Evolutionary conservation across 2,888 invertebrate species (phyloP).

Genomic region (Tenodera sinensis): DNA sequence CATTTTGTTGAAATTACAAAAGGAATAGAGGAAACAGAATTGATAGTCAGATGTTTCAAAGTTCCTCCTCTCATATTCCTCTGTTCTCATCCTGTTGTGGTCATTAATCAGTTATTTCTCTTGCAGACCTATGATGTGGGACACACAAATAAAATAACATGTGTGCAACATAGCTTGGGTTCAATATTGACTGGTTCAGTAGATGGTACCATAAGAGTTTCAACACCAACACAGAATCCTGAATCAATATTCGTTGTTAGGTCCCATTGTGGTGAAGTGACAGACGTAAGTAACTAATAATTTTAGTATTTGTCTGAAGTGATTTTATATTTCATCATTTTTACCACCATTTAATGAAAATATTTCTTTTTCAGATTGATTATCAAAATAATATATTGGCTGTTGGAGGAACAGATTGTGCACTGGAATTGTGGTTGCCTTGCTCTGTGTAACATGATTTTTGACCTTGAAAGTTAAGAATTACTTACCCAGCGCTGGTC

Average conservation of each 20-base stretch:
- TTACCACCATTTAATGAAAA: background rate
- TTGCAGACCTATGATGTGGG: slow-evolving; percentile 26
- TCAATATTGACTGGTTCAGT: slow-evolving; percentile 43
- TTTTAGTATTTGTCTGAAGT: background rate
- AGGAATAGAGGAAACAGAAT: no score
- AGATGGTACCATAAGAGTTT: slow-evolving; percentile 42
- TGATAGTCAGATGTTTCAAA: no score
- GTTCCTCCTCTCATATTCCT: no score
- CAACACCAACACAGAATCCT: slow-evolving; percentile 42
- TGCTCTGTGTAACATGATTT: background rate
- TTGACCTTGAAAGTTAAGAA: background rate
- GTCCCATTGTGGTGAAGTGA: slow-evolving; percentile 24
- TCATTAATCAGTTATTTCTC: background rate
- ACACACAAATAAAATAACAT: slow-evolving; percentile 41
- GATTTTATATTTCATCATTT: background rate
- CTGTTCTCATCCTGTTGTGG: no score
- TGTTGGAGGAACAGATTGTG: slow-evolving; percentile 51
- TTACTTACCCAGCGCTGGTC: background rate
- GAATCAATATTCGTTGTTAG: background rate
- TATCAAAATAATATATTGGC: slow-evolving; percentile 51
- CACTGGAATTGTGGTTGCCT: slow-evolving; percentile 49
- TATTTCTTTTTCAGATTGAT: slow-evolving; percentile 46
- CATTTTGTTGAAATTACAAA: no score
- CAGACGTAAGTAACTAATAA: slow-evolving; percentile 22
- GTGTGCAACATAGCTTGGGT: slow-evolving; percentile 40